phyloP scores from a whole-genome alignment of 2,113 vertebrate genomes.

The Embiotoca jacksoni region DNA sequence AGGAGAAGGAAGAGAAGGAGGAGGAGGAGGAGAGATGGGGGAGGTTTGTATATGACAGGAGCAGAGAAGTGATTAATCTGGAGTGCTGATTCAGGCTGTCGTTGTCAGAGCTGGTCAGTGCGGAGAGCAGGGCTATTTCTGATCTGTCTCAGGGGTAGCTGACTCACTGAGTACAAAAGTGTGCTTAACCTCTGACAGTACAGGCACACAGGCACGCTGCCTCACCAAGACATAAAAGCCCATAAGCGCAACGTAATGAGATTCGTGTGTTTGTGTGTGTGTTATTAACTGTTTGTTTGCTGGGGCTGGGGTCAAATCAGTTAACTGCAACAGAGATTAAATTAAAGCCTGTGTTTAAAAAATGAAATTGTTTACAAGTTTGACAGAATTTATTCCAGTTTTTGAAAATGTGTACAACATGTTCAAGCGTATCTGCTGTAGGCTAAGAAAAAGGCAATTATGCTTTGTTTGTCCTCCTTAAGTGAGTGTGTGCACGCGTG shows the following conservation, averaged over 20 bases:
- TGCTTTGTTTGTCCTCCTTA: slow-evolving; percentile 41
- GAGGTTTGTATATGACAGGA: slow-evolving; percentile 65
- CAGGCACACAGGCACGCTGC: slow-evolving; percentile 40
- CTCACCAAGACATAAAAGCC: slow-evolving; percentile 21
- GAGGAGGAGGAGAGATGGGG: slow-evolving; percentile 34
- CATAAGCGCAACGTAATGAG: slow-evolving; percentile 36
- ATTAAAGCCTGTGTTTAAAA: slow-evolving; percentile 41
- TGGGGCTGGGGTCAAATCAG: slow-evolving; percentile 44
- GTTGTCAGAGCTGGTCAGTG: slow-evolving; percentile 61
- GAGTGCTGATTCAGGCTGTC: slow-evolving; percentile 79
- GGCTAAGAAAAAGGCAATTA: slow-evolving; percentile 56
- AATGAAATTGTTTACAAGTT: slow-evolving; percentile 31
- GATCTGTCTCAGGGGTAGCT: slow-evolving; percentile 62
- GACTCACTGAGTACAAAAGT: slow-evolving; percentile 56
- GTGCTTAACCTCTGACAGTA: slow-evolving; percentile 67
- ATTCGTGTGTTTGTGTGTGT: slow-evolving; percentile 14
- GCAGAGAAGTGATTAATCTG: slow-evolving; percentile 76
- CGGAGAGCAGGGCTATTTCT: slow-evolving; percentile 58
- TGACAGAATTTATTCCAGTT: slow-evolving; percentile 44
- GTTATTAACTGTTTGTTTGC: slow-evolving; percentile 3
- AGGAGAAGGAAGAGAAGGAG: slow-evolving; percentile 19
- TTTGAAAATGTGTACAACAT: slow-evolving; percentile 30
- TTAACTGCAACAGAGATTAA: slow-evolving; percentile 37
- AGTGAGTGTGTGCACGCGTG: slow-evolving; percentile 41
- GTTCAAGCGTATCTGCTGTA: slow-evolving; percentile 44